Evolutionary conservation across 2,888 invertebrate species (phyloP).

Genomic region (Cosmia pyralina): DNA sequence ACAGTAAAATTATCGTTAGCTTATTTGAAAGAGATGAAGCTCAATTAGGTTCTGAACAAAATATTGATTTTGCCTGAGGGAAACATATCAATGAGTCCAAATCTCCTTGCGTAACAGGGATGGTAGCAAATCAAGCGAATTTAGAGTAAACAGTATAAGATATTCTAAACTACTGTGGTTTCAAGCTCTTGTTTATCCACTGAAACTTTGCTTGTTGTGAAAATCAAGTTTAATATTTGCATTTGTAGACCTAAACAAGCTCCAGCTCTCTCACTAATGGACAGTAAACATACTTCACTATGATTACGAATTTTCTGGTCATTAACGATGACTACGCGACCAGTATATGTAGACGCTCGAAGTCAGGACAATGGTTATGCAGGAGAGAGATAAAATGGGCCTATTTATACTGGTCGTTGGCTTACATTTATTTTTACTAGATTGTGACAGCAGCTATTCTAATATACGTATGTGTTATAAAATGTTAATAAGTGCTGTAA

Average conservation of each 20-base stretch:
- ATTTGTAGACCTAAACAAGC: constrained; percentile 65
- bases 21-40: constrained; percentile 68
- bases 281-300: constrained; percentile 75
- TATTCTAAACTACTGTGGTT: constrained; percentile 26
- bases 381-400: constrained; percentile 53
- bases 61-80: background rate
- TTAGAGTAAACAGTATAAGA: constrained; percentile 18
- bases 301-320: constrained; percentile 72
- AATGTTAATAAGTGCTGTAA: constrained; percentile 80
- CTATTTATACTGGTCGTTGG: constrained; percentile 65
- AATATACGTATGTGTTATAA: constrained; percentile 77
- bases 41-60: constrained; percentile 40
- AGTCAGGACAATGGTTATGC: constrained; percentile 50
- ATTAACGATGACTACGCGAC: constrained; percentile 65
- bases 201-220: constrained; percentile 29
- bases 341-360: constrained; percentile 63
- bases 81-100: background rate
- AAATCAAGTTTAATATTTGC: constrained; percentile 54
- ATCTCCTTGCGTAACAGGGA: background rate
- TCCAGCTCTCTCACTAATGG: constrained; percentile 73
- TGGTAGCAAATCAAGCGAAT: constrained; percentile 3
- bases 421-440: constrained; percentile 64
- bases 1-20: constrained; percentile 73
- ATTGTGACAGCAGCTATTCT: constrained; percentile 75
- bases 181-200: constrained; percentile 14